A percentile compares a stretch with the other conserved stretches of the same genome.
phyloP scores from a whole-genome alignment of 2,797 vertebrate genomes.

The Florisuga fusca region DNA sequence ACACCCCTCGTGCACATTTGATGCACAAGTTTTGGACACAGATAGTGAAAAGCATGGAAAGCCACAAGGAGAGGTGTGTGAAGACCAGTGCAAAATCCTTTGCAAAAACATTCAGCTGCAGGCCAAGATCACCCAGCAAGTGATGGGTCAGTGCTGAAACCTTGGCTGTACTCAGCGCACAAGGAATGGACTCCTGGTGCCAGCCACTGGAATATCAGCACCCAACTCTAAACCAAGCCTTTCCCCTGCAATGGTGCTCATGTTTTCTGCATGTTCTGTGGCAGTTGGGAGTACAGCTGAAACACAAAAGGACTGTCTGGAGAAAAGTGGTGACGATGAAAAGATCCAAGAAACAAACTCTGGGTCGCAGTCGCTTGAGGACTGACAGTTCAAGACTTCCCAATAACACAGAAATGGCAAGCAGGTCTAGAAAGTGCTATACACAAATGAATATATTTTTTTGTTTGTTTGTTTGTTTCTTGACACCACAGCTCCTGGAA shows the following conservation, averaged over 20 bases:
- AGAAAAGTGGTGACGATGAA: neutral
- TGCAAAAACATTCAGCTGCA: neutral
- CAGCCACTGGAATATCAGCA: neutral
- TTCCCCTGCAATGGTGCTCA: neutral
- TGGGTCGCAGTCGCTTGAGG: neutral
- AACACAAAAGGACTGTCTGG: neutral
- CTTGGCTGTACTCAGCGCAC: neutral
- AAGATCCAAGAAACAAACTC: neutral
- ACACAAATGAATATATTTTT: no score
- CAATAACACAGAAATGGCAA: fast-evolving
- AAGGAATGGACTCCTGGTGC: neutral
- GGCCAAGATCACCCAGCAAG: neutral
- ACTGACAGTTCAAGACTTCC: neutral
- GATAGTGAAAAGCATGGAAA: neutral
- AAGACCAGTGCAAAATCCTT: neutral
- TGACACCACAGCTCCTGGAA: fast-evolving
- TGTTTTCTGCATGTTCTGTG: neutral
- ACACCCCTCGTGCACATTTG: neutral
- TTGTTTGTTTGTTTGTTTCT: no score
- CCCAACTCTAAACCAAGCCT: neutral
- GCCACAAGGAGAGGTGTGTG: neutral
- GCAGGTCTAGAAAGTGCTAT: neutral
- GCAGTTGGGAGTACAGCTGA: neutral
- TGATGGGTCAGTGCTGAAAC: neutral
- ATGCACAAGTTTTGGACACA: neutral